Conservation (phyloP, 2,888 invertebrate genomes). For the Acleris sparsana region DNA sequence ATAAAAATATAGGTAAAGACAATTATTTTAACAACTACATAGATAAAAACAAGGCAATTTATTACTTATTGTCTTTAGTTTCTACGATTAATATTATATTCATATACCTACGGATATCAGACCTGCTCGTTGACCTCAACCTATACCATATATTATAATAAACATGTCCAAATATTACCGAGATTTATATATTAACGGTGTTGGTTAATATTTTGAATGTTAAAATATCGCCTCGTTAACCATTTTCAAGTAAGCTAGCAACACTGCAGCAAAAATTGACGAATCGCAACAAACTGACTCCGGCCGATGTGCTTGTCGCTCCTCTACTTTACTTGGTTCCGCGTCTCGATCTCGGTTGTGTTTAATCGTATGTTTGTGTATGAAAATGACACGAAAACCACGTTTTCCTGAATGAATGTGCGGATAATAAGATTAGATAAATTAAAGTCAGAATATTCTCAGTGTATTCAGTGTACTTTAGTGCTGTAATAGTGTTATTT, state of each 20-base stretch:
- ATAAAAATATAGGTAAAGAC: no score
- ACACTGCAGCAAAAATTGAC: constrained; percentile 46
- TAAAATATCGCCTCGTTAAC: not conserved
- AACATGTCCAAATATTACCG: no score
- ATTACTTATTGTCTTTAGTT: no score
- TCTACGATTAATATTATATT: no score
- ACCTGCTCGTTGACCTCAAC: no score
- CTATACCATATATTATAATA: no score
- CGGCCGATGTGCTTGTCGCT: constrained; percentile 57
- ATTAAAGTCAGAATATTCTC: constrained; percentile 13
- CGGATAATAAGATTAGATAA: constrained; percentile 33
- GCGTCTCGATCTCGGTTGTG: constrained; percentile 45
- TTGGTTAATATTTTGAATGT: not conserved
- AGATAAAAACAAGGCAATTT: no score
- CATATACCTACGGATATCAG: no score
- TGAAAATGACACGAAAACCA: constrained; percentile 58
- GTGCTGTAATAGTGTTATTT: constrained; percentile 47
- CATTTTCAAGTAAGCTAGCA: constrained; percentile 35
- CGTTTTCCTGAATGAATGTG: constrained; percentile 58
- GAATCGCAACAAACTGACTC: constrained; percentile 62
- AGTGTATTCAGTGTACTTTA: constrained; percentile 44
- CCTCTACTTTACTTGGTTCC: constrained; percentile 42
- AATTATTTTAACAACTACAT: no score
- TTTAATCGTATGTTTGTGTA: constrained; percentile 63
- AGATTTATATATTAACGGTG: no score